A percentile compares a stretch with the other conserved stretches of the same genome.
These are phyloP conservation scores for Acanthococcus lagerstroemiae DNA, from an alignment of 2,888 invertebrate genomes.

Conservation along the genomic window DNA sequence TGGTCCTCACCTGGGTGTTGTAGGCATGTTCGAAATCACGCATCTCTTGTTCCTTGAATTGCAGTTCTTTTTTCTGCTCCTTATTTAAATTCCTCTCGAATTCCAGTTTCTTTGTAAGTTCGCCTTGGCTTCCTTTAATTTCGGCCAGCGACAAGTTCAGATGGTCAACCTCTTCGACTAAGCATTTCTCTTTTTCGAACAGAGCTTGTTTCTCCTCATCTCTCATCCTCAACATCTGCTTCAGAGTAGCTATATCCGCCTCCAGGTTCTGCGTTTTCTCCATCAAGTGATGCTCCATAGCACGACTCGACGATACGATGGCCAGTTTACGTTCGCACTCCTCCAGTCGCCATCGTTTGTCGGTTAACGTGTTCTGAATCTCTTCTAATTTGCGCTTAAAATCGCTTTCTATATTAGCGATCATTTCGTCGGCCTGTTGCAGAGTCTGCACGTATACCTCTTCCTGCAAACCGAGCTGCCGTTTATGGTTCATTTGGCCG, in stretches of 20 bases:
- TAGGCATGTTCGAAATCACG: conserved; percentile 43
- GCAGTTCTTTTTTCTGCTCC: conserved; percentile 47
- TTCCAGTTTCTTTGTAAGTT: conserved; percentile 46
- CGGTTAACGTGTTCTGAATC: conserved; percentile 47
- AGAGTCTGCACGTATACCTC: conserved; percentile 59
- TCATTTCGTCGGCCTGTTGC: conserved; percentile 60
- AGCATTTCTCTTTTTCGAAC: conserved; percentile 27
- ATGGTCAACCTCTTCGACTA: conserved; percentile 33
- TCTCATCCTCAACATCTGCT: conserved; percentile 29
- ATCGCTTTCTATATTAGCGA: conserved; percentile 57
- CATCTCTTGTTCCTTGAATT: conserved; percentile 46
- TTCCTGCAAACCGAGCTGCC: conserved; percentile 54
- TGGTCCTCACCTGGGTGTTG: not conserved
- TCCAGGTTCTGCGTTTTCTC: conserved; percentile 35
- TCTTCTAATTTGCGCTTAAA: conserved; percentile 52
- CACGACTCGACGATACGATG: conserved; percentile 43
- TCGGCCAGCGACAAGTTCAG: conserved; percentile 42
- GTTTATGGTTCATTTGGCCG: conserved; percentile 51
- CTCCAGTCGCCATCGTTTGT: conserved; percentile 46
- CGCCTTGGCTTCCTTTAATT: conserved; percentile 48
- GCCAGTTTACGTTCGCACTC: conserved; percentile 50
- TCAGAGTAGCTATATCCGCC: conserved; percentile 28
- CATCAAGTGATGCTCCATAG: conserved; percentile 34
- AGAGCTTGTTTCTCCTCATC: conserved; percentile 32
- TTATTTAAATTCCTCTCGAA: conserved; percentile 36